phyloP scores from a whole-genome alignment of 1,140 invertebrate species.

The Panulirus ornatus region DNA sequence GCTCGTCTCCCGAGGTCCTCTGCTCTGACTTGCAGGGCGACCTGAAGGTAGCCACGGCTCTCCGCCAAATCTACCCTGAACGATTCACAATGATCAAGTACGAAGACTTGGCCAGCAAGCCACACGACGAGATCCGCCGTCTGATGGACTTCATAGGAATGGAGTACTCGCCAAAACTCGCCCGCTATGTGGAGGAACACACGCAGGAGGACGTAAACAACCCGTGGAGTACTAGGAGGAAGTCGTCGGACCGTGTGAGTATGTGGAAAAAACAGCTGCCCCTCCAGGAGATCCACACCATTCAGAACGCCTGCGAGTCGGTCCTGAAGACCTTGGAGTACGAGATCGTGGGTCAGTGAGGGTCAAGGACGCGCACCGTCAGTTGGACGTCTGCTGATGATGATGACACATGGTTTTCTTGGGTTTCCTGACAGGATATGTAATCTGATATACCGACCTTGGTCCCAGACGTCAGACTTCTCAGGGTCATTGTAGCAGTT shows the following conservation, averaged over 20 bases:
- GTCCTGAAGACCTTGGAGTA: conserved; percentile 75
- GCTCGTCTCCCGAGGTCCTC: conserved; percentile 75
- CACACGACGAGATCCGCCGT: conserved; percentile 74
- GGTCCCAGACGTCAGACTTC: neutral
- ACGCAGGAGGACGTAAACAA: conserved; percentile 72
- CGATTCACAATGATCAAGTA: conserved; percentile 76
- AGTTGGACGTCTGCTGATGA: neutral
- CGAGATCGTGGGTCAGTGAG: conserved; percentile 67
- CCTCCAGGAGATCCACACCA: conserved; percentile 70
- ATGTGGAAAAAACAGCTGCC: conserved; percentile 76
- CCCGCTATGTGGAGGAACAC: conserved; percentile 64
- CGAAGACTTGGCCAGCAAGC: conserved; percentile 77
- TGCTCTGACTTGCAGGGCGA: conserved; percentile 77
- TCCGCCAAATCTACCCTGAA: conserved; percentile 75
- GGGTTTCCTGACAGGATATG: neutral
- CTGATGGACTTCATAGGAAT: conserved; percentile 76
- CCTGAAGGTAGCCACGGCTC: conserved; percentile 73
- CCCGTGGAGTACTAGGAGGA: conserved; percentile 76
- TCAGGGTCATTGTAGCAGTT: neutral
- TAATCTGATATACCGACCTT: neutral
- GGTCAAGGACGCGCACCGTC: neutral
- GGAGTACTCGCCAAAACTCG: conserved; percentile 69
- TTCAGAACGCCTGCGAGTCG: conserved; percentile 74
- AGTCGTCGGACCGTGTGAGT: conserved; percentile 75
- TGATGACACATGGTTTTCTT: neutral